Evolutionary conservation across 1,140 invertebrate species (phyloP).

Genomic region (Megalopta genalis): DNA sequence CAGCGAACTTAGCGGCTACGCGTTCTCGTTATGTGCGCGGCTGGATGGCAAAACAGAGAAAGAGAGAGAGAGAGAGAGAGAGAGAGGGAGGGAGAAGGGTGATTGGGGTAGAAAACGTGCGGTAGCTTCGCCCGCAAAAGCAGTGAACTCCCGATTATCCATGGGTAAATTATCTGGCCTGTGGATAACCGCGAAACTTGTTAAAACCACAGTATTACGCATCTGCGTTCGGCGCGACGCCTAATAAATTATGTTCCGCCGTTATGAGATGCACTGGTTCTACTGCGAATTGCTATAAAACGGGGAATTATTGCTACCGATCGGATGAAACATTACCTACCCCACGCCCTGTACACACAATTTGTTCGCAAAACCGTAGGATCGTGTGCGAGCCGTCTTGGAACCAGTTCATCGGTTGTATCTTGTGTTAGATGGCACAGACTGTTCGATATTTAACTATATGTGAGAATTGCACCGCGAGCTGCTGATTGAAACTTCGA

Average conservation of each 20-base stretch:
- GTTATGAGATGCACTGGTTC: slow-evolving; percentile 15
- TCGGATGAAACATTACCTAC: neutral
- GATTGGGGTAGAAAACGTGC: neutral
- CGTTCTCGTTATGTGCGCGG: neutral
- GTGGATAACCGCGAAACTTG: slow-evolving; percentile 49
- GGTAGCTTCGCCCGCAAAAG: slow-evolving; percentile 28
- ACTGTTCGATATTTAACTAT: too few species aligned
- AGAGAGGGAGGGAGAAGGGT: neutral
- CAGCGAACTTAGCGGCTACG: slow-evolving; percentile 6
- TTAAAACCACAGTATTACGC: slow-evolving; percentile 34
- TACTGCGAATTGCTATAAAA: slow-evolving; percentile 3
- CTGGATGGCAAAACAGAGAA: too few species aligned
- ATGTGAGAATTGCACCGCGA: too few species aligned
- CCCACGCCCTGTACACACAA: too few species aligned
- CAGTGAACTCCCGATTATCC: slow-evolving; percentile 44
- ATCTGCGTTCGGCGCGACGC: slow-evolving; percentile 19
- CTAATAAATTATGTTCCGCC: slow-evolving; percentile 36
- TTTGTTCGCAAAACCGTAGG: too few species aligned
- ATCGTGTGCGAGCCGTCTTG: too few species aligned
- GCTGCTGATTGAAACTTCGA: too few species aligned
- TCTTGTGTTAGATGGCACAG: too few species aligned
- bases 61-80: neutral
- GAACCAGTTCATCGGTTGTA: too few species aligned
- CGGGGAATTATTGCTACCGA: slow-evolving; percentile 19
- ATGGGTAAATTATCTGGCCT: slow-evolving; percentile 41